A percentile compares a stretch with the other conserved stretches of the same genome.
Conservation (phyloP, 2,797 vertebrate species). For the Tokudaia muenninki region DNA sequence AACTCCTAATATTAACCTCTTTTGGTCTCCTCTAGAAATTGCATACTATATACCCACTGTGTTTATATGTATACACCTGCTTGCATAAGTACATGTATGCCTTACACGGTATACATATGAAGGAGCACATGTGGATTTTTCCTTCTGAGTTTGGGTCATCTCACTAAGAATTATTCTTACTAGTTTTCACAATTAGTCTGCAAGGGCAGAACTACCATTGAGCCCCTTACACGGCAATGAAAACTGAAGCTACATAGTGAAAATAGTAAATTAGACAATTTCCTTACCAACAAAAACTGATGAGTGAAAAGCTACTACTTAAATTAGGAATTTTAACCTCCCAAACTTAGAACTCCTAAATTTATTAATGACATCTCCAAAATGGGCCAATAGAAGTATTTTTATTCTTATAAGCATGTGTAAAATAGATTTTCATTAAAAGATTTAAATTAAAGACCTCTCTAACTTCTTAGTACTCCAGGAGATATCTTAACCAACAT, state of each 20-base stretch:
- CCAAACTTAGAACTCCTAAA: constrained; percentile 15
- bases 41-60: not conserved
- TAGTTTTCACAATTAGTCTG: not conserved
- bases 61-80: not conserved
- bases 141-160: not conserved
- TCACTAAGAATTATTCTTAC: not conserved
- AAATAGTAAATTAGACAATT: not conserved
- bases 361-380: constrained; percentile 26
- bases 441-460: not conserved
- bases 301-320: not conserved
- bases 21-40: not conserved
- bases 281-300: not conserved
- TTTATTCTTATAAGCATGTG: not conserved
- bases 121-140: not conserved
- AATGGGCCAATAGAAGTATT: not conserved
- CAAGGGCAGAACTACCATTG: not conserved
- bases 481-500: not conserved
- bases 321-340: not conserved
- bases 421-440: not conserved
- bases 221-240: not conserved
- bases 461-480: not conserved
- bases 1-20: not conserved
- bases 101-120: not conserved
- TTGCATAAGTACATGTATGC: not conserved
- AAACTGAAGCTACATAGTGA: constrained; percentile 11